phyloP scores from a whole-genome alignment of 2,113 vertebrate genomes.

The Mus pahari region DNA sequence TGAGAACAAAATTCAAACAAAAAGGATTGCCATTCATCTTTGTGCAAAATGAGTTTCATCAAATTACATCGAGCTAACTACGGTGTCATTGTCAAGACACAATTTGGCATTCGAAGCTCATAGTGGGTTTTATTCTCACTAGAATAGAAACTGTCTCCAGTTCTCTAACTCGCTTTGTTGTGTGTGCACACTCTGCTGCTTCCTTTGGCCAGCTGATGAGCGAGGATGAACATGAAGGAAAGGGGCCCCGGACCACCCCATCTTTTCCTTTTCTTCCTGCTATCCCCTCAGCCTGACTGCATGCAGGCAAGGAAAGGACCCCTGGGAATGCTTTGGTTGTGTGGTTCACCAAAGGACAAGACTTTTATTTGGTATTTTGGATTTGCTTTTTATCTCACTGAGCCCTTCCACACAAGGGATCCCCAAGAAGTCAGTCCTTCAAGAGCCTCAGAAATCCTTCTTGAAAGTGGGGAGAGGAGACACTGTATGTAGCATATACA shows the following conservation, averaged over 20 bases:
- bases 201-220: not conserved
- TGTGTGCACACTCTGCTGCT: not conserved
- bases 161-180: conserved; percentile 6
- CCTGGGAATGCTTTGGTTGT: not conserved
- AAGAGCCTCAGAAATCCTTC: not conserved
- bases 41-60: not conserved
- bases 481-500: no score
- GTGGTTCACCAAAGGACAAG: not conserved
- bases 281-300: not conserved
- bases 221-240: not conserved
- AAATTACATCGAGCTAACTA: not conserved
- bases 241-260: not conserved
- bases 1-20: not conserved
- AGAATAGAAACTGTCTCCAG: not conserved
- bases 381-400: not conserved
- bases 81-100: not conserved
- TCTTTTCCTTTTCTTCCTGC: not conserved
- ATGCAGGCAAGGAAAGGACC: not conserved
- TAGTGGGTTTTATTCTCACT: not conserved
- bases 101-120: not conserved
- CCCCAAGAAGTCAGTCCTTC: not conserved
- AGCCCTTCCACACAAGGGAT: not conserved
- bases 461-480: not conserved
- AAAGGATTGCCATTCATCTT: conserved; percentile 20
- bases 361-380: not conserved